Conservation (phyloP, 2,113 vertebrate genomes). For the Toxotes chatareus region DNA sequence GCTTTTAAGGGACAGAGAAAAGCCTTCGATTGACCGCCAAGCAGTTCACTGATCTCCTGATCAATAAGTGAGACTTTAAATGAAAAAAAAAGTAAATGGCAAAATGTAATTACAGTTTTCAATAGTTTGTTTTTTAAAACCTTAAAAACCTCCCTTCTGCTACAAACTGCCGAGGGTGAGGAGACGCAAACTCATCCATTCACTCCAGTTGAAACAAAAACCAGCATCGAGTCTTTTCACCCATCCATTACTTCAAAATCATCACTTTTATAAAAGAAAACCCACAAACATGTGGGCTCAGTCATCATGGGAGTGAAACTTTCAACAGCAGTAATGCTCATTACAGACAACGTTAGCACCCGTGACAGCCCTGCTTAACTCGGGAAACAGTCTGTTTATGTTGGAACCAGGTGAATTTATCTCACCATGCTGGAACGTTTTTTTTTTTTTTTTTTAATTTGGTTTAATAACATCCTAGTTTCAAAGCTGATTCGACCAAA, state of each 20-base stretch:
- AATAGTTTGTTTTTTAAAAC: neutral
- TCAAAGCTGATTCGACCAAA: neutral
- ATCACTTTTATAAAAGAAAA: conserved; percentile 3
- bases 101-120: neutral
- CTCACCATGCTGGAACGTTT: neutral
- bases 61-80: neutral
- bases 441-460: neutral
- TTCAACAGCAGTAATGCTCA: neutral
- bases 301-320: neutral
- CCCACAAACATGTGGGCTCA: neutral
- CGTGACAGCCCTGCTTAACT: neutral
- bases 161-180: neutral
- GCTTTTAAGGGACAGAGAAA: neutral
- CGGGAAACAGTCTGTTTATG: conserved; percentile 38
- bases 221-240: rapidly evolving
- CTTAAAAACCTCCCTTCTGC: neutral
- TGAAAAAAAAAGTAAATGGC: too few relatives aligned
- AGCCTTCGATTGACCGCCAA: neutral
- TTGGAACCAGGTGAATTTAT: conserved; percentile 20
- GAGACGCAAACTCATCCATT: neutral
- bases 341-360: neutral
- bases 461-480: neutral
- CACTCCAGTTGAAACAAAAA: neutral
- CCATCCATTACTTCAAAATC: neutral
- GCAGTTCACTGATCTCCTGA: neutral